phyloP scores from a whole-genome alignment of 2,113 vertebrate genomes.

The Origma solitaria region DNA sequence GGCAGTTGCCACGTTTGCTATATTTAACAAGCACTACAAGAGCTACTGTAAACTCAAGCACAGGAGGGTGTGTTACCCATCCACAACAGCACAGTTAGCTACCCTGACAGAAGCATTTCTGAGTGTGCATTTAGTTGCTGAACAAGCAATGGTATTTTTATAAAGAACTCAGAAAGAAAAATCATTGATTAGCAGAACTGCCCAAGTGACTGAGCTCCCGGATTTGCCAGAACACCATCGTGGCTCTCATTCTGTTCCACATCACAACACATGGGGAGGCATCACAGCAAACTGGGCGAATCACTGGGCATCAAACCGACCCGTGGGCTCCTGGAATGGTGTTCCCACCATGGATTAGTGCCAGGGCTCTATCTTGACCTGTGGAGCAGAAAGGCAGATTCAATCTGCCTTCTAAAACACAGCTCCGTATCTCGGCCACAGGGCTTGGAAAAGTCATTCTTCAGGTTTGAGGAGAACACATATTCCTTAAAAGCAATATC shows the following conservation, averaged over 20 bases:
- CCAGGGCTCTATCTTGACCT: conserved; percentile 9
- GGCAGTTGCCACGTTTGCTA: neutral
- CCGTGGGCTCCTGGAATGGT: neutral
- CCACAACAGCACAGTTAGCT: neutral
- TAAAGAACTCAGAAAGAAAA: neutral
- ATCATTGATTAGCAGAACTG: neutral
- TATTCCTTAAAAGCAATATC: conserved; percentile 48
- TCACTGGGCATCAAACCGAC: neutral
- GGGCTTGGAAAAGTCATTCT: conserved; percentile 41
- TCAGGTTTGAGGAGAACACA: conserved; percentile 5
- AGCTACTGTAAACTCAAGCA: neutral
- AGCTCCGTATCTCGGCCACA: neutral
- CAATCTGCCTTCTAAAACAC: conserved; percentile 17
- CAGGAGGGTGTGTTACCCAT: neutral
- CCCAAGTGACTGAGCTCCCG: neutral
- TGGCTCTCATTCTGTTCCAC: neutral
- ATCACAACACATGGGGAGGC: neutral
- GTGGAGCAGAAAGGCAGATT: conserved; percentile 33
- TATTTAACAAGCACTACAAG: neutral
- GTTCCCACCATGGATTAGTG: neutral
- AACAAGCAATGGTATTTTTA: neutral
- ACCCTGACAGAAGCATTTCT: neutral
- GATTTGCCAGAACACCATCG: neutral
- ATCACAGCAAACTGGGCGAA: neutral
- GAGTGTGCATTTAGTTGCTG: neutral